A percentile compares a stretch with the other conserved stretches of the same genome.
Evolutionary conservation across 2,113 vertebrate genomes (phyloP).

Genomic region (Istiophorus platypterus): DNA sequence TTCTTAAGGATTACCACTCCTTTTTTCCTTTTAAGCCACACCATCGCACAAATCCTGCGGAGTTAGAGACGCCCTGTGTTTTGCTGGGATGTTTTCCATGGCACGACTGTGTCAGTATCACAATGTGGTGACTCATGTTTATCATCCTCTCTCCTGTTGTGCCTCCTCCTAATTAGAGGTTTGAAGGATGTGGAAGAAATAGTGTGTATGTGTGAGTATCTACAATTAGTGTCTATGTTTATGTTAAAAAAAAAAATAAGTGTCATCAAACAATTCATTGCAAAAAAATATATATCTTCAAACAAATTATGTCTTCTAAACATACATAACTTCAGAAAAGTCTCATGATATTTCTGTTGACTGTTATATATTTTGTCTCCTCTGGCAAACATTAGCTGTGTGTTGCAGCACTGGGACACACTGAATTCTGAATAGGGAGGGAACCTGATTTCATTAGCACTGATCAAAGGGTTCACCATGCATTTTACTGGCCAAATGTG

Average conservation of each 20-base stretch:
- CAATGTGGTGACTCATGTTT: conserved; percentile 68
- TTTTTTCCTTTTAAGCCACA: conserved; percentile 18
- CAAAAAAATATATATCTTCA: neutral
- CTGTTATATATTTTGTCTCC: conserved; percentile 13
- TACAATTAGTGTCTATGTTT: conserved; percentile 15
- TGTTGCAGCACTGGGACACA: conserved; percentile 41
- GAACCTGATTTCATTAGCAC: conserved; percentile 67
- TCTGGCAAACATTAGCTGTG: conserved; percentile 21
- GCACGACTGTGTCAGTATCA: conserved; percentile 63
- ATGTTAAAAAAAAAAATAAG: neutral
- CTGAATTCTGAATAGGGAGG: conserved; percentile 46
- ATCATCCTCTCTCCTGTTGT: conserved; percentile 55
- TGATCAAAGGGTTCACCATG: conserved; percentile 73
- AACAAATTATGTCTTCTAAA: neutral
- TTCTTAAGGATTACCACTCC: conserved; percentile 3
- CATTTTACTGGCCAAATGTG: conserved; percentile 56
- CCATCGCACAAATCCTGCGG: conserved; percentile 19
- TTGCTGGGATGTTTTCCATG: conserved; percentile 56
- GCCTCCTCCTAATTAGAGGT: conserved; percentile 55
- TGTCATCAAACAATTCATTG: conserved; percentile 1
- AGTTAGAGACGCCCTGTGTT: conserved; percentile 37
- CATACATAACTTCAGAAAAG: neutral
- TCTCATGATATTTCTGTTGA: neutral
- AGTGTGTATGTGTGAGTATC: conserved; percentile 23
- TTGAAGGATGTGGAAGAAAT: conserved; percentile 18